Conservation (phyloP, 2,888 invertebrate genomes). For the Cataglyphis rosenhaueri region DNA sequence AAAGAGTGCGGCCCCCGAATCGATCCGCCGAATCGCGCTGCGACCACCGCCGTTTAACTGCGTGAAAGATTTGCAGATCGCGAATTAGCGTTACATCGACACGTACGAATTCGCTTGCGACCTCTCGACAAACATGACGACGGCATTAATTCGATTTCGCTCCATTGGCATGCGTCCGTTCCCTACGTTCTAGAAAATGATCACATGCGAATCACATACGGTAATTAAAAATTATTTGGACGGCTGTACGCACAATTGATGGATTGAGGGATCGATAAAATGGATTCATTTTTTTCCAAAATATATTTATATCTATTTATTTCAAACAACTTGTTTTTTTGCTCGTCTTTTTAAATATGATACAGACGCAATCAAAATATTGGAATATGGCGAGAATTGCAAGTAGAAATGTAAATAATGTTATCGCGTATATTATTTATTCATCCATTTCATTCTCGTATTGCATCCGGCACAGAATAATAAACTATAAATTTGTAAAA, state of each 20-base stretch:
- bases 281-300: neutral
- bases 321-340: neutral
- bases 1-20: conserved; percentile 66
- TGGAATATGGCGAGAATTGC: neutral
- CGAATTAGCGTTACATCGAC: conserved; percentile 57
- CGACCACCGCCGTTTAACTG: conserved; percentile 52
- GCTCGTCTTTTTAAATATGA: neutral
- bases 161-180: conserved; percentile 41
- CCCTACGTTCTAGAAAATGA: conserved; percentile 39
- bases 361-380: neutral
- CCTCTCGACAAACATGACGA: conserved; percentile 42
- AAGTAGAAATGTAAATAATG: conserved; percentile 16
- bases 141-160: conserved; percentile 68
- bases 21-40: conserved; percentile 57
- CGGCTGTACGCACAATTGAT: conserved; percentile 5
- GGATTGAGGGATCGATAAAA: neutral
- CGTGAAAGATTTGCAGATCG: conserved; percentile 51
- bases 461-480: conserved; percentile 37
- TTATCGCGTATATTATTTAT: conserved; percentile 33
- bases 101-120: conserved; percentile 50
- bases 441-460: conserved; percentile 21
- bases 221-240: conserved; percentile 55
- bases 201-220: conserved; percentile 61
- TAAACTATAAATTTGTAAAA: conserved; percentile 58
- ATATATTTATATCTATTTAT: neutral